These are phyloP conservation scores for Dermochelys coriacea DNA, from an alignment of 2,797 vertebrate genomes.

Conservation along the genomic window DNA sequence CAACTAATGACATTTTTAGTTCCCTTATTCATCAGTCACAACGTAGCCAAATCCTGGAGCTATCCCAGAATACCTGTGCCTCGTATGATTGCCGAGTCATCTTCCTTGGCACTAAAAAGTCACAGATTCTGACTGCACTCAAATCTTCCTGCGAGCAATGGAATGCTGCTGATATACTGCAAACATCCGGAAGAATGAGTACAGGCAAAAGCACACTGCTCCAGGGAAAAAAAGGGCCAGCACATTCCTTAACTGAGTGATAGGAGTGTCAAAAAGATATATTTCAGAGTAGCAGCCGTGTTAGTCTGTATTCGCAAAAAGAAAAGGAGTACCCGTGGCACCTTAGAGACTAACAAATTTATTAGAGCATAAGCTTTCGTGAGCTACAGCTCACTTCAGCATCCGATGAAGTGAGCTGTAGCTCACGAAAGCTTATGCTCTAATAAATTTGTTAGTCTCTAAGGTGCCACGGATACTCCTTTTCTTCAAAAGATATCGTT, in stretches of 20 bases:
- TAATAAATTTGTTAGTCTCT: too few relatives aligned
- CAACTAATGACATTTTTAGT: not conserved
- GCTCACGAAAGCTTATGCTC: too few relatives aligned
- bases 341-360: too few relatives aligned
- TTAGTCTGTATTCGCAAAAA: too few relatives aligned
- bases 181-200: not conserved
- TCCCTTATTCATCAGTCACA: constrained; percentile 1
- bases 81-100: constrained; percentile 65
- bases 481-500: not conserved
- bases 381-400: too few relatives aligned
- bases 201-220: rapidly evolving
- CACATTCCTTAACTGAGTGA: not conserved
- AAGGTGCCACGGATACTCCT: too few relatives aligned
- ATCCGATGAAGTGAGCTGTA: too few relatives aligned
- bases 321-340: too few relatives aligned
- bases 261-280: not conserved
- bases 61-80: constrained; percentile 5
- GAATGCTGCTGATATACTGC: not conserved
- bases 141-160: constrained; percentile 18
- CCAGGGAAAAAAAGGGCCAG: not conserved
- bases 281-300: too few relatives aligned
- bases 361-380: too few relatives aligned
- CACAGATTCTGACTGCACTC: constrained; percentile 12
- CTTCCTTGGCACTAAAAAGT: constrained; percentile 51
- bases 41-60: rapidly evolving